Percentiles rank a stretch among this genome's conserved stretches.
phyloP scores from a whole-genome alignment of 2,113 vertebrate genomes.

The Anhinga rufa region DNA sequence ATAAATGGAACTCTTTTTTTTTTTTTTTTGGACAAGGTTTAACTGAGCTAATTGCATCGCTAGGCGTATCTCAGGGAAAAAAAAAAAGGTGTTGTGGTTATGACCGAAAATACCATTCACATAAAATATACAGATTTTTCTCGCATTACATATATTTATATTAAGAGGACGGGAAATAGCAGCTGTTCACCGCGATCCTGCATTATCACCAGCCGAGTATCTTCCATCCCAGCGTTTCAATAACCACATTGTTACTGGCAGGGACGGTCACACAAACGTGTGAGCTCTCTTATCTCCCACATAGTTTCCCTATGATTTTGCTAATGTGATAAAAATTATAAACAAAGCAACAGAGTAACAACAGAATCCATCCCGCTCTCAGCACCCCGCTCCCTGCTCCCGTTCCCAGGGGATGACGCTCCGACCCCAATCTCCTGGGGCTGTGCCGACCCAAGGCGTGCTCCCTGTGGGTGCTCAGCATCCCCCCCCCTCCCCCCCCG shows the following conservation, averaged over 20 bases:
- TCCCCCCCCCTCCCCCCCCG: too few relatives aligned
- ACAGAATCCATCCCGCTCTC: background rate
- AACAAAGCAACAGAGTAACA: background rate
- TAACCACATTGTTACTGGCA: background rate
- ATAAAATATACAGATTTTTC: background rate
- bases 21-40: background rate
- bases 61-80: background rate
- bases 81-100: background rate
- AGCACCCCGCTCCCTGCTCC: background rate
- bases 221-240: background rate
- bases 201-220: background rate
- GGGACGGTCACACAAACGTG: background rate
- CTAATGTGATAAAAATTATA: background rate
- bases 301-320: background rate
- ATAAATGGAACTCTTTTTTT: background rate
- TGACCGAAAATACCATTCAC: background rate
- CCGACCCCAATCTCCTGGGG: too few relatives aligned
- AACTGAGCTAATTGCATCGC: background rate
- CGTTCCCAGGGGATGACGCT: background rate
- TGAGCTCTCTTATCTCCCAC: background rate
- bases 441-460: background rate
- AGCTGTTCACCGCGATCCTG: background rate
- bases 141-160: background rate
- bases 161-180: background rate
- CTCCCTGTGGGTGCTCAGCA: background rate